Base-by-base conservation (phyloP, 1,140 invertebrate species). In the Aethina tumida region DNA sequence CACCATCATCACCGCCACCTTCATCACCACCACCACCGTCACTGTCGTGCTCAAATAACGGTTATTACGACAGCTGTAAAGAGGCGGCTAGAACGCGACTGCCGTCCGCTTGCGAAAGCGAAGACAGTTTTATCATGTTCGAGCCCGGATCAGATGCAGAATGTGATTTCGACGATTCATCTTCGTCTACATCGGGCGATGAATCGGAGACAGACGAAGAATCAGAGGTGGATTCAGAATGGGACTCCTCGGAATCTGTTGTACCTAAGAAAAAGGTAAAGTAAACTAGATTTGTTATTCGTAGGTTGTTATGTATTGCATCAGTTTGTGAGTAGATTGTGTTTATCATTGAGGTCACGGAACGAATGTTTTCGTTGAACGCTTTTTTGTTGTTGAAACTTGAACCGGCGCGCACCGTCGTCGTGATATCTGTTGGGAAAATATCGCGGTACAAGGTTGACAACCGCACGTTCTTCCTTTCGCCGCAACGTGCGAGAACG, bases 121-220 rank as follows among this genome's bases (percentile, higher is more conserved):
- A 56, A 28, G 54, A 56, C 25, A 53, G 51, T 35, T 56, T 53
- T 39, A 52, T 56, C 3, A 27, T 53, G 14, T 56, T 56, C 39
- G 47, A 47, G 2, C 20, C 28, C 19, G 25, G 28, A 8, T 32
- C 10, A 19, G 41, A 45, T 39, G 30, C 30, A 18, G 36, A 37
- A 30, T 9, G 20, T 10, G 17, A 19, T 24, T 14, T 8, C 14
- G 38, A 40, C 25, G 4, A 25, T 3, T 9, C 16, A 21, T 40
- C 30, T 9, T 34, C 17, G n/a, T 29, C 29, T 20, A 26, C 26
- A n/a, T 41, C 43, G 2, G 31, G 36, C 2, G 35, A 41, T 7
- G 33, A 42, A n/a, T n/a, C n/a, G 14, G 32, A 34, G 15, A 30
- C 10, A 4, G 26, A 29, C 20, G 20, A 26, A 27, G 19, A 29